A percentile compares a stretch with the other conserved stretches of the same genome.
phyloP scores from a whole-genome alignment of 2,888 invertebrate species.

The Ichneumon xanthorius region DNA sequence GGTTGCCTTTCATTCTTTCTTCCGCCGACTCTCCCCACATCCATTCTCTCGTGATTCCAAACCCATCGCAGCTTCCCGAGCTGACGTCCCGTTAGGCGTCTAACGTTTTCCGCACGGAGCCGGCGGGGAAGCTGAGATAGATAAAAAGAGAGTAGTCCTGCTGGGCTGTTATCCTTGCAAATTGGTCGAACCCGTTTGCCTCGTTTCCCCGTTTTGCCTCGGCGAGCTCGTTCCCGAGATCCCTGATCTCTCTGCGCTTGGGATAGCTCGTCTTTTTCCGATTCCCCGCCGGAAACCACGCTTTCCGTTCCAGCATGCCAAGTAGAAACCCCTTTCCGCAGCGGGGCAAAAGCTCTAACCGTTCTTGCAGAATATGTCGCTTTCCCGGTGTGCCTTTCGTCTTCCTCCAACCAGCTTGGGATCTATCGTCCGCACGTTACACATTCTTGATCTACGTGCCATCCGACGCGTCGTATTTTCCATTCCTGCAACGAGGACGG shows the following conservation, averaged over 20 bases:
- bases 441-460: conserved; percentile 37
- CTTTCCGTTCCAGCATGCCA: conserved; percentile 51
- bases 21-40: conserved; percentile 59
- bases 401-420: conserved; percentile 27
- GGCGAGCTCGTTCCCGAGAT: conserved; percentile 46
- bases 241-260: conserved; percentile 33
- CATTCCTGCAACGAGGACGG: conserved; percentile 9
- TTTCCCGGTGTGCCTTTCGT: conserved; percentile 36
- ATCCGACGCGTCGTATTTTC: conserved; percentile 35
- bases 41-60: conserved; percentile 62
- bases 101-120: conserved; percentile 43
- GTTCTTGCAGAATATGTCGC: conserved; percentile 49
- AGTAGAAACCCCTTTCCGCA: conserved; percentile 22
- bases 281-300: conserved; percentile 51
- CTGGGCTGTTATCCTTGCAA: conserved; percentile 66
- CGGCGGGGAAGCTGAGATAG: conserved; percentile 24
- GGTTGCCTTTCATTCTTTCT: conserved; percentile 21
- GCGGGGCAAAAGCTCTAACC: conserved; percentile 22
- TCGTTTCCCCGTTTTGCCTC: conserved; percentile 41
- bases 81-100: conserved; percentile 52
- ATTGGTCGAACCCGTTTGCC: conserved; percentile 57
- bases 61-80: conserved; percentile 50
- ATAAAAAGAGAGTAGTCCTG: conserved; percentile 39
- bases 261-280: conserved; percentile 52
- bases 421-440: conserved; percentile 18